Evolutionary conservation across 2,888 invertebrate genomes (phyloP), one percentile per base, ranked within the genome.

Genomic region (Andrena fulva): DNA sequence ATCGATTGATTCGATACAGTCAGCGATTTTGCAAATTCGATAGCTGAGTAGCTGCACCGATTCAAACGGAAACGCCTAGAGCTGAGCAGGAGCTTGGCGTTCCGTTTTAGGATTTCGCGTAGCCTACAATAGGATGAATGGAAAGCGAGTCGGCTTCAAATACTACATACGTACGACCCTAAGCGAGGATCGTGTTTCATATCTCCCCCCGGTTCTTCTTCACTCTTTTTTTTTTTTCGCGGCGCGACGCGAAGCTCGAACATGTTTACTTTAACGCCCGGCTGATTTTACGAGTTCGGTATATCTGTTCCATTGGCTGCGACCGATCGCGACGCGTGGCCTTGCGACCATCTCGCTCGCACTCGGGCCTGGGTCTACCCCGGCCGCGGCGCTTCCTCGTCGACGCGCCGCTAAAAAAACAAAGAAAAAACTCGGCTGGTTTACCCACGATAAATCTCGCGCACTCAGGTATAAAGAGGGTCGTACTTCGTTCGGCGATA

Each of bases 371-470:
- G 33, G 67, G 60, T 63, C 68, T 54, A 74, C 60, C 68, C 56
- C 80, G 67, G 42, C 42, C 60, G 77, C 82, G 72, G 62, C 42
- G 66, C 63, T 69, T 75, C 70, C 69, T 60, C 63, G 68, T 78
- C 73, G 82, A 73, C 78, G 80, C 72, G 71, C 16, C 31, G 56
- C 31, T 20, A 31, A 66, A 68, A 31, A 33, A 77, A 56, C 24
- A 62, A 42, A 67, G 42, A 52, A 66, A 70, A 73, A 77, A 72
- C 71, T 68, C 81, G 69, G 50, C 64, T 33, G 79, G 82, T 78
- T 84, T 86, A 84, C 83, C 85, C 80, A 80, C 80, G 86, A 90
- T 90, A 90, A 90, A 90, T 88, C 88, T 82, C 82, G 79, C 77
- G 75, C 77, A 73, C 78, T 75, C 90, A 87, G 87, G 87, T 90